Conservation (phyloP, 2,888 invertebrate species). For the Lasius platythorax region DNA sequence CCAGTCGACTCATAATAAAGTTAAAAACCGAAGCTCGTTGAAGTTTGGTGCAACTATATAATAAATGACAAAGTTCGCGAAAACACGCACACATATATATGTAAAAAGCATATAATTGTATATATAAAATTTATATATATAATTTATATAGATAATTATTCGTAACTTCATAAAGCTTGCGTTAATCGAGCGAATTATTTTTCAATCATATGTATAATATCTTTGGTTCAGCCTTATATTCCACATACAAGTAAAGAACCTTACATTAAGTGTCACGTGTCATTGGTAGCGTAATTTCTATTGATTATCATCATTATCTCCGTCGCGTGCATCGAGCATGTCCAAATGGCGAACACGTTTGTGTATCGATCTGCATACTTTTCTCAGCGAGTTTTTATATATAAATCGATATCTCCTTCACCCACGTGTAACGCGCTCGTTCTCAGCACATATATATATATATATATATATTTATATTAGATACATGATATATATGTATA, state of each 20-base stretch:
- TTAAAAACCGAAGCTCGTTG: not conserved
- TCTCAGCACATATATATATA: not conserved
- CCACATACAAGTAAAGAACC: not conserved
- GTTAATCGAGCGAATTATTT: not conserved
- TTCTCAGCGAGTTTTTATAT: conserved; percentile 22
- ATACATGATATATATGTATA: not conserved
- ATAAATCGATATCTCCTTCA: conserved; percentile 18
- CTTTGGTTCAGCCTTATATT: not conserved
- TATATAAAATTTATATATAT: not conserved
- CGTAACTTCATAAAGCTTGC: not conserved
- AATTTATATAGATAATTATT: no score
- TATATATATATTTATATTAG: conserved; percentile 1
- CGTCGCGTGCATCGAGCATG: not conserved
- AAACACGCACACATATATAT: not conserved
- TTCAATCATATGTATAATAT: not conserved
- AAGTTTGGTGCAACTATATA: conserved; percentile 15
- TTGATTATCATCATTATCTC: conserved; percentile 1
- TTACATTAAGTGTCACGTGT: conserved; percentile 5
- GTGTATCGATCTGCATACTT: conserved; percentile 32
- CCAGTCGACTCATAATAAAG: conserved; percentile 7
- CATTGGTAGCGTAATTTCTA: not conserved
- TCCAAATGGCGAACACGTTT: not conserved
- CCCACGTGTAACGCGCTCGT: not conserved
- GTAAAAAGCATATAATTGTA: not conserved
- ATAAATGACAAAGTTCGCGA: not conserved